Conservation (phyloP, 2,888 invertebrate genomes). For the Hololepta plana region DNA sequence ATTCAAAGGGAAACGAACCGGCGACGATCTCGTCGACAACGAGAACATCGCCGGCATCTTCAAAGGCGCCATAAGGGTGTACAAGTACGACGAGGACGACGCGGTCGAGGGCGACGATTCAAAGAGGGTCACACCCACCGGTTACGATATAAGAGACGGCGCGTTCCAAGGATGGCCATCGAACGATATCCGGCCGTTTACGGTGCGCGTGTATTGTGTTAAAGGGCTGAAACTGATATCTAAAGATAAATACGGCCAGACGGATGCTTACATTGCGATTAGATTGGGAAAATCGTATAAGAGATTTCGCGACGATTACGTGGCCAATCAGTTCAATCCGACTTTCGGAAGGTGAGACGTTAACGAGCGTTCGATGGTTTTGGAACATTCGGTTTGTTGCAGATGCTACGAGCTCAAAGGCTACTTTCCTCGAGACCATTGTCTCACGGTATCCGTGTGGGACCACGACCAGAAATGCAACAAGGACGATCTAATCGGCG, state of each 20-base stretch:
- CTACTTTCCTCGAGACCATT: constrained; percentile 55
- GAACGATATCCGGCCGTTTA: constrained; percentile 39
- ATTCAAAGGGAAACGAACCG: constrained; percentile 37
- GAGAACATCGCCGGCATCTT: constrained; percentile 23
- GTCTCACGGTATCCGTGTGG: constrained; percentile 52
- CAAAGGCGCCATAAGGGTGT: constrained; percentile 31
- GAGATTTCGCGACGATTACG: constrained; percentile 49
- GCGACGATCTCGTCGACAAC: constrained; percentile 29
- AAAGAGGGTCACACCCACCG: constrained; percentile 30
- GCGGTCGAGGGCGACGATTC: constrained; percentile 31
- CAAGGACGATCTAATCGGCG: constrained; percentile 66
- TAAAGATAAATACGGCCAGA: constrained; percentile 48
- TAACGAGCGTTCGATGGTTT: background rate
- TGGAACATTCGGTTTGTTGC: constrained; percentile 13
- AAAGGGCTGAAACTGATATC: constrained; percentile 53
- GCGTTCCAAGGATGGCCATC: constrained; percentile 41
- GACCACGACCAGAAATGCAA: constrained; percentile 53
- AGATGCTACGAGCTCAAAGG: constrained; percentile 61
- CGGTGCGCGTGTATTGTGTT: constrained; percentile 62
- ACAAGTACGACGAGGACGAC: constrained; percentile 36
- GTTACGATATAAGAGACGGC: constrained; percentile 37
- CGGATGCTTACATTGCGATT: constrained; percentile 62
- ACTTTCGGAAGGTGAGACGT: constrained; percentile 54
- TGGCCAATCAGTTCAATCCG: constrained; percentile 60
- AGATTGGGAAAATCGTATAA: constrained; percentile 44